Evolutionary conservation across 2,888 invertebrate genomes (phyloP), one percentile per base, ranked within the genome.

Genomic region (Ecliptopera silaceata): DNA sequence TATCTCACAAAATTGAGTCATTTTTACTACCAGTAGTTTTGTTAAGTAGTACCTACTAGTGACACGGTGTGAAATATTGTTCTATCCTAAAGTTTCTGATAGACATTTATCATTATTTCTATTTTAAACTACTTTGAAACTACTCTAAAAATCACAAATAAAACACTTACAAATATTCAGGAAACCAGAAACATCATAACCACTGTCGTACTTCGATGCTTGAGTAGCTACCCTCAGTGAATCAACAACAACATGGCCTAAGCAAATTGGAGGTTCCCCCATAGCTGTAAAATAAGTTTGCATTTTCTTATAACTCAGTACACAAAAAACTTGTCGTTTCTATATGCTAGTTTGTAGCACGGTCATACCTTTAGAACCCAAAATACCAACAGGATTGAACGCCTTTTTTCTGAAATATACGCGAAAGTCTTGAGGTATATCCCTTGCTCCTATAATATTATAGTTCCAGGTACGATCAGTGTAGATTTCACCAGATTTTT

Each of bases 401-500:
- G 72, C 53, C 15, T 66, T 68, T 13, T 73, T 68, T 55, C 74
- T 68, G 4, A 80, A 63, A 61, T 77, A 80, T 18, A 77, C 68
- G 10, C 77, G 71, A 26, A 74, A 79, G 54, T 80, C 80, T n/a
- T 74, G 59, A 1, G 80, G 80, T 54, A 80, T 79, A 47, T 80
- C 80, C 61, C 76, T 73, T 1, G 79, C 70, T 22, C 80, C 79
- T 15, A 73, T 69, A 47, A 80, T 74, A 58, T 80, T 78, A 43
- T 80, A 79, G 15, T 75, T 78, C 79, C 79, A 80, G 2, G 74
- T 80, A 3, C 80, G 68, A 38, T 77, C 78, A 18, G 75, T 76
- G 26, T 74, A 77, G 46, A 74, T 61, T 60, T 78, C 71, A 13
- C 78, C 79, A 6, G 70, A 71, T 41, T 64, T 54, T 8, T 71